Percentiles rank a stretch among this genome's conserved stretches.
Evolutionary conservation across 2,113 vertebrate species (phyloP).

Genomic region (Cheilinus undulatus): DNA sequence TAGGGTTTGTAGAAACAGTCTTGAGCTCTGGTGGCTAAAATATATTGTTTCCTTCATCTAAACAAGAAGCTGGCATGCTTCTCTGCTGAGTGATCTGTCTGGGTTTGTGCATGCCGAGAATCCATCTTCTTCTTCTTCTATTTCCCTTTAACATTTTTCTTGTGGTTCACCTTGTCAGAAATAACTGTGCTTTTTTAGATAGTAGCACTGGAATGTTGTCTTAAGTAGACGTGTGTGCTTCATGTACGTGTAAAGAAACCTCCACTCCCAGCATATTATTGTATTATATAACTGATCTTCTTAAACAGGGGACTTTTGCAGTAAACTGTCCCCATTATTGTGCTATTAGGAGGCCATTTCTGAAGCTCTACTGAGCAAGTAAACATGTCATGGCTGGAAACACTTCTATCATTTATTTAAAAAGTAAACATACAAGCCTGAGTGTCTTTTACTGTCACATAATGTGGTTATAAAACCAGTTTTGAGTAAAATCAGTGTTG

Average conservation of each 20-base stretch:
- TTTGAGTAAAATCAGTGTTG: slow-evolving; percentile 4
- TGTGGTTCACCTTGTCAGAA: slow-evolving; percentile 17
- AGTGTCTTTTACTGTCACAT: slow-evolving; percentile 35
- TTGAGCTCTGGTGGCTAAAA: slow-evolving; percentile 69
- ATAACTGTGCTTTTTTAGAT: slow-evolving; percentile 15
- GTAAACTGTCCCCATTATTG: slow-evolving; percentile 33
- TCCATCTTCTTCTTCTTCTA: background rate
- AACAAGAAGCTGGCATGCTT: slow-evolving; percentile 41
- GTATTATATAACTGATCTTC: slow-evolving; percentile 13
- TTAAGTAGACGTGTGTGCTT: slow-evolving; percentile 26
- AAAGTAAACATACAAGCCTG: slow-evolving; percentile 65
- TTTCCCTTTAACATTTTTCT: background rate
- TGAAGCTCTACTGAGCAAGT: slow-evolving; percentile 42
- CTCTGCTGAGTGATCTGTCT: slow-evolving; percentile 21
- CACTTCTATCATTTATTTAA: slow-evolving; percentile 30
- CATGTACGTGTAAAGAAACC: slow-evolving; percentile 16
- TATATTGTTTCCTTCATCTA: slow-evolving; percentile 40
- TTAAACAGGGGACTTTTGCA: background rate
- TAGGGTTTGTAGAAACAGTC: slow-evolving; percentile 83
- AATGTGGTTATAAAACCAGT: slow-evolving; percentile 4
- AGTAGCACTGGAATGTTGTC: slow-evolving; percentile 35
- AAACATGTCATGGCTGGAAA: slow-evolving; percentile 49
- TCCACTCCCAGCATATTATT: slow-evolving; percentile 3
- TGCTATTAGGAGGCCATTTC: slow-evolving; percentile 27
- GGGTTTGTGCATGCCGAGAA: slow-evolving; percentile 35